Base-by-base conservation (phyloP, 2,797 vertebrate genomes). In the Nannoperca australis region DNA sequence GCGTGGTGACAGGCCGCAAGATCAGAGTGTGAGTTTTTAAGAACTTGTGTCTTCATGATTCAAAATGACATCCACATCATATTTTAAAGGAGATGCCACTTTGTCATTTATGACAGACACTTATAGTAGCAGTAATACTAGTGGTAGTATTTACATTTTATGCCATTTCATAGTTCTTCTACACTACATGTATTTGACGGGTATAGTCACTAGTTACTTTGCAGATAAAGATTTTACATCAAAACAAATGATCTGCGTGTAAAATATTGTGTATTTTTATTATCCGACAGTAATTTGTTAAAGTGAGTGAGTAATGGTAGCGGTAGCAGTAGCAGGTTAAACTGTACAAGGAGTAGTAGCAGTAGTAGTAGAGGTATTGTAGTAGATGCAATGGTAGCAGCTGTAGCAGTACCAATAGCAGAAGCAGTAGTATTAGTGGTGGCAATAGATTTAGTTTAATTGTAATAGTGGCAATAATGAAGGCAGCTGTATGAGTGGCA, bases 51-150 rank as follows among this genome's bases (percentile, higher is more conserved):
- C 51, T 45, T 66, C 63, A 63, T 80, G 59, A 83, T 66, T 86
- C 59, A 84, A 81, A 75, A 53, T 77, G 86, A 83, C 82, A 86
- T 17, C 65, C 20, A 58, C 40, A 36, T 45, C n/a, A 79, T 75
- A 63, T 76, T 76, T 81, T 53, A 71, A 32, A 76, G 66, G 38
- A 73, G 50, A 2, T 68, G 82, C 72, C 78, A 78, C 4, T 67
- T 36, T 42, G 18, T 69, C 58, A 82, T 79, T 82, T 67, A 85
- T 53, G 72, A 67, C 60, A 55, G 38, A 77, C 42, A 66, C 53
- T 66, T 36, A 38, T 18, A 49, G 34, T 7, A 13, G 30, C 17
- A 54, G 73, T n/a, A 45, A 49, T 44, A 42, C 5, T 4, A 34
- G 12, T 27, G 55, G 27, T 36, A 63, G 24, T 27, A 27, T 27